Evolutionary conservation across 2,113 vertebrate species (phyloP).

Genomic region (Acanthochromis polyacanthus): DNA sequence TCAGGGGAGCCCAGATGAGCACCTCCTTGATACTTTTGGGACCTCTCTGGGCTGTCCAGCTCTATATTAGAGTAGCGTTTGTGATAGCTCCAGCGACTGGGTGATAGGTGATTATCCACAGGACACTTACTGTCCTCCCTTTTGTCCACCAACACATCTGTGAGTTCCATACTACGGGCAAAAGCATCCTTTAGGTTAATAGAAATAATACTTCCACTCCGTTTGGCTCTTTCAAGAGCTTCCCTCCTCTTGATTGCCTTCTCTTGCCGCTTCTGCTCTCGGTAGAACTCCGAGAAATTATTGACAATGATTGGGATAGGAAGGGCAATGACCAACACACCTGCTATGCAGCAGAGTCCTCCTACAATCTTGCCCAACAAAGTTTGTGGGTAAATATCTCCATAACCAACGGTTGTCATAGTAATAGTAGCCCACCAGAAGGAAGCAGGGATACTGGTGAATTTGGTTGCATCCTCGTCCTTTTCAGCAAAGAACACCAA

Average conservation of each 20-base stretch:
- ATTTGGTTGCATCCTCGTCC: slow-evolving; percentile 97
- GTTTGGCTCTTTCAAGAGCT: slow-evolving; percentile 96
- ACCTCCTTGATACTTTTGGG: slow-evolving; percentile 89
- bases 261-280: slow-evolving; percentile 98
- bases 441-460: slow-evolving; percentile 98
- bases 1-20: slow-evolving; percentile 89
- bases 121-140: slow-evolving; percentile 85
- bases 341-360: slow-evolving; percentile 97
- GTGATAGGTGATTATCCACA: slow-evolving; percentile 91
- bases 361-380: slow-evolving; percentile 97
- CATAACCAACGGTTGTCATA: slow-evolving; percentile 99
- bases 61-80: slow-evolving; percentile 89
- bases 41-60: slow-evolving; percentile 78
- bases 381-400: slow-evolving; percentile 98
- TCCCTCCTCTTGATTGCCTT: slow-evolving; percentile 98
- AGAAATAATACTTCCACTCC: slow-evolving; percentile 97
- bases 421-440: slow-evolving; percentile 99
- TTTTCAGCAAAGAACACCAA: slow-evolving; percentile 99
- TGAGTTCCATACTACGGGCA: slow-evolving; percentile 95
- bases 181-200: slow-evolving; percentile 98
- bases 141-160: slow-evolving; percentile 94
- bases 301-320: slow-evolving; percentile 99
- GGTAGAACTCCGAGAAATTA: slow-evolving; percentile 99
- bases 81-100: slow-evolving; percentile 93
- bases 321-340: slow-evolving; percentile 96